Base-by-base conservation (phyloP, 2,113 vertebrate species). In the Vimba vimba region DNA sequence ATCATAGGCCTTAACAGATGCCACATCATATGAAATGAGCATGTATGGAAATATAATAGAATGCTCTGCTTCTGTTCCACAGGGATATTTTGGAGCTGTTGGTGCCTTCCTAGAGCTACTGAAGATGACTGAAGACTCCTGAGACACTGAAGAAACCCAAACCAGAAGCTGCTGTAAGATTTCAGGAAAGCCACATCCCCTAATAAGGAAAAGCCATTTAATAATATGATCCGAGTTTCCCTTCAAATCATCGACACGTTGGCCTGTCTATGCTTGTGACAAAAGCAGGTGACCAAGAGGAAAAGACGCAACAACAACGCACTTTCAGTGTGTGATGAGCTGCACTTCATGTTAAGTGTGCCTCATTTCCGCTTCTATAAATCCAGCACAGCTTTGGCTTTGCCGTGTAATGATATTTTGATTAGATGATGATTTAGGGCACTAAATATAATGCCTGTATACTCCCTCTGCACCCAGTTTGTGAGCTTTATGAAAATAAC, bases 81-180 rank as follows among this genome's bases (percentile, higher is more conserved):
- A 97, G 96, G 97, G 96, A 84, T 97, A 97, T 88, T 97, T 97
- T 17, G 97, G 97, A 1, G 96, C 96, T 0, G 97, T 97, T 0
- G 97, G 97, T 13, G 96, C 97, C 84, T 93, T 97, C 27, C 94
- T 97, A 83, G 95, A 96, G 82, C 95, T 97, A 76, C 91, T 97
- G 93, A 94, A 80, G 85, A 87, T 87, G 2, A 91, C 95, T 0
- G 89, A 91, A 62, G 90, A 91, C 80, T 88, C 87, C 52, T 90
- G 68, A 90, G 69, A 83, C 71, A 64, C 68, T 79, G 43, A 88
- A 25, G 80, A 78, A 81, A 77, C 66, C 23, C 47, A 83, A 86
- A 73, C 81, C 85, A 88, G 83, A 89, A 84, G 85, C 86, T 91
- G 88, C 90, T 91, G 71, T 83, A 83, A 88, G 87, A 88, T 88